Base-by-base conservation (phyloP, 2,888 invertebrate species). In the Eudemis profundana region DNA sequence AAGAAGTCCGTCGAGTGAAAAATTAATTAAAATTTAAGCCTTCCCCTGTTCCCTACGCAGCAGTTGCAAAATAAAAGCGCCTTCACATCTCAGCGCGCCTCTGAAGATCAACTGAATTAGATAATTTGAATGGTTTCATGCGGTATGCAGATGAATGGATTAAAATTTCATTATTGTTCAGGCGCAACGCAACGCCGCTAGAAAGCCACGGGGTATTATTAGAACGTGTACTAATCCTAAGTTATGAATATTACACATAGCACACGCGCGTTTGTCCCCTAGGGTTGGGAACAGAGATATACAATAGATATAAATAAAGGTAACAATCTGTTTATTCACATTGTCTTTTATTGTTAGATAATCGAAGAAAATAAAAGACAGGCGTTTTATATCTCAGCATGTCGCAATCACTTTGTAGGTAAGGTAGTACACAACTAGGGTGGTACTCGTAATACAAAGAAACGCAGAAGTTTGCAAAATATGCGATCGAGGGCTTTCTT, bases 1-100 rank as follows among this genome's bases (percentile, higher is more conserved):
- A 87, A 85, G 84, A 85, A 87, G 76, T 85, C 85, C 74, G 77
- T 85, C 78, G 80, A 88, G 87, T 89, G 88, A 89, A 89, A 90
- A 90, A 90, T 89, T 90, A 89, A 90, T 91, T 89, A 90, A 87
- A 89, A 82, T 87, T 87, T 84, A 87, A 89, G 82, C 87, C 85
- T 81, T 83, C 84, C 83, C 79, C 77, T 79, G 78, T 76, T 81
- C 83, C 81, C 85, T 79, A 74, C 76, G 81, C 79, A 79, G 79
- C 78, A 82, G 81, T 79, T 74, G 74, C 76, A 77, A 81, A 82
- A 87, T 84, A 84, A 87, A 85, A 85, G 83, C 79, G 78, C 77
- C 79, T 82, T 84, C 80, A 86, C 87, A 87, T 88, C 84, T 85
- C 89, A 87, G 81, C 87, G 87, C 86, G 80, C 86, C 86, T 84